A percentile compares a stretch with the other conserved stretches of the same genome.
phyloP scores from a whole-genome alignment of 2,797 vertebrate species.

The Enteromius viviparus region DNA sequence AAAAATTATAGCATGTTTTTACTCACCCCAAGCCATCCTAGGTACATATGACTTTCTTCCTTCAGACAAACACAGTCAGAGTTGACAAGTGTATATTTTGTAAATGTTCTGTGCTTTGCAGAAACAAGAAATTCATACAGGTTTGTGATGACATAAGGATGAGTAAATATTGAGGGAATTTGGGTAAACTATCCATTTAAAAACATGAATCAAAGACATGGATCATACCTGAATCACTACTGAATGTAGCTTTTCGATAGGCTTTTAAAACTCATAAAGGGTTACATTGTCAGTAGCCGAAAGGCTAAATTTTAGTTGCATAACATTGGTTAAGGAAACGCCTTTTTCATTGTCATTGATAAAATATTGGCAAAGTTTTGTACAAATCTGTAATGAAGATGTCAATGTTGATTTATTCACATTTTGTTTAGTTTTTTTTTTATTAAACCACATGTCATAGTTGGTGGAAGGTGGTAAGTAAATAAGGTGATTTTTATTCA shows the following conservation, averaged over 20 bases:
- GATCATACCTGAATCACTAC: background rate
- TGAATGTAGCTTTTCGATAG: too few species aligned
- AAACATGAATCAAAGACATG: background rate
- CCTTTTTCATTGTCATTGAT: too few species aligned
- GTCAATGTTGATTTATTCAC: background rate
- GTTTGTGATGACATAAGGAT: background rate
- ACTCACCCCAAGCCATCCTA: too few species aligned
- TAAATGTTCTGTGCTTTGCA: background rate
- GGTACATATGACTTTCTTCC: too few species aligned
- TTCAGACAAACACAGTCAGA: too few species aligned
- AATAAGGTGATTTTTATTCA: background rate
- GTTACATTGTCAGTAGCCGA: too few species aligned
- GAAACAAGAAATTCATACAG: background rate
- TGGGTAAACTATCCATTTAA: background rate
- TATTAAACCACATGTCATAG: background rate
- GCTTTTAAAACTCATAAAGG: background rate
- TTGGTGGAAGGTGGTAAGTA: background rate
- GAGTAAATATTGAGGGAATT: background rate
- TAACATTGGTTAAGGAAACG: too few species aligned
- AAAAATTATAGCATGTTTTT: too few species aligned
- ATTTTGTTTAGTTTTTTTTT: background rate
- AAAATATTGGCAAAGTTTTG: too few species aligned
- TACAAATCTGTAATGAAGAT: too few species aligned
- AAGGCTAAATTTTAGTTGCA: too few species aligned
- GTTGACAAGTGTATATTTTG: too few species aligned